Conservation (phyloP, 2,888 invertebrate species). For the Apodemia duryi region DNA sequence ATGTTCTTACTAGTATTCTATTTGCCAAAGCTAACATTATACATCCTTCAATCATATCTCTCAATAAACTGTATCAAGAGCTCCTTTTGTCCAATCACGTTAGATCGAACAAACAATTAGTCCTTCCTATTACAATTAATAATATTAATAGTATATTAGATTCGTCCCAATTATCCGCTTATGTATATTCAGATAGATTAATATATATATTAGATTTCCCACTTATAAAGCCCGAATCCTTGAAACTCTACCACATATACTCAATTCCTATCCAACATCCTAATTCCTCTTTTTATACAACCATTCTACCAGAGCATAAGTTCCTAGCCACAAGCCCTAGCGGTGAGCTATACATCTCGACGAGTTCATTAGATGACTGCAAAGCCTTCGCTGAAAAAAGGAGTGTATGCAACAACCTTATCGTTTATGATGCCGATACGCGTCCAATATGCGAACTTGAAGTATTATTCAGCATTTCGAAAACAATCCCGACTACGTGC, state of each 20-base stretch:
- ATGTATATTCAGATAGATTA: constrained; percentile 35
- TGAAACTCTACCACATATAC: constrained; percentile 35
- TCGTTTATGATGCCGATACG: constrained; percentile 28
- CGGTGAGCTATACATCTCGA: not conserved
- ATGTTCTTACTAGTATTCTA: constrained; percentile 30
- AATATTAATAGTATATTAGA: constrained; percentile 36
- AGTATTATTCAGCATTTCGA: constrained; percentile 24
- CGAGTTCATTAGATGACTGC: not conserved
- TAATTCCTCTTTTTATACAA: constrained; percentile 33
- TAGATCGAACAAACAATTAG: constrained; percentile 28
- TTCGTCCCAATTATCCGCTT: constrained; percentile 31
- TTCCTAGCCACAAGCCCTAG: not conserved
- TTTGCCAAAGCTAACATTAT: constrained; percentile 27
- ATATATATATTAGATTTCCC: constrained; percentile 35
- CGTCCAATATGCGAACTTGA: constrained; percentile 31
- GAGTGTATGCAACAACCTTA: constrained; percentile 30
- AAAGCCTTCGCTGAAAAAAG: constrained; percentile 3
- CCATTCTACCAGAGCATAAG: constrained; percentile 17
- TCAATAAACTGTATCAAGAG: constrained; percentile 27
- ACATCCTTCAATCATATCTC: constrained; percentile 19
- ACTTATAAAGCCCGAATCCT: constrained; percentile 31
- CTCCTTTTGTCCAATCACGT: constrained; percentile 26
- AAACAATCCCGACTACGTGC: constrained; percentile 29
- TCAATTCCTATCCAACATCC: constrained; percentile 36
- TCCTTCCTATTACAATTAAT: constrained; percentile 30